Evolutionary conservation across 2,113 vertebrate genomes (phyloP), one percentile per base, ranked within the genome.

Genomic region (Rhipidura dahli): DNA sequence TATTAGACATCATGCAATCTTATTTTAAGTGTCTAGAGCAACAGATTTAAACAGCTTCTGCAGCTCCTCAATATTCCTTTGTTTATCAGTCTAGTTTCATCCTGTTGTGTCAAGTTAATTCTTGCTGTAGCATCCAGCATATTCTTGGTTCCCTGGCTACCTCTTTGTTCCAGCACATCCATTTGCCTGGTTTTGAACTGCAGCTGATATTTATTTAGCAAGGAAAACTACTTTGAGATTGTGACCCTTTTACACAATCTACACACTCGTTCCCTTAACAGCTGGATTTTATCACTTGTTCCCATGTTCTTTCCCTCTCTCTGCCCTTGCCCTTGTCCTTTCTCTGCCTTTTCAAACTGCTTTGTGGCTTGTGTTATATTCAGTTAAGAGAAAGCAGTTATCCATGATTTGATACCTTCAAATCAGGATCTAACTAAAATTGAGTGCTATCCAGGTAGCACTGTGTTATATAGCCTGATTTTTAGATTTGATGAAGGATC

Each of bases 41-140:
- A 50, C 21, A 83, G 23, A 85, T 85, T 89, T 57, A 80, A 80
- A 91, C 15, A 77, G 19, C 39, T 93, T 85, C 47, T 66, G 59
- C 3, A 20, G 13, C 66, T 90, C 79, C 56, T 70, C 42, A 78
- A 35, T 66, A 22, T 76, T 90, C 57, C 69, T 94, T 72, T 26
- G 47, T 84, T 83, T 73, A 85, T 69, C 59, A 93, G 33, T 79
- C 91, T 87, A 89, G 70, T 93, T 90, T 86, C 35, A 66, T 76
- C 50, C 59, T 65, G 20, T 85, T 71, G 7, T 65, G 49, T 47
- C 79, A 78, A 39, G 50, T 54, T 90, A 87, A 86, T 83, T 85
- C 39, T 91, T 93, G 35, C 31, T 51, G 16, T 49, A 91, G 30
- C n/a, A 90, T 90, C 54, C 54, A 70, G 47, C 16, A 59, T 73